phyloP scores from a whole-genome alignment of 2,113 vertebrate genomes.

The Calyptommatus sinebrachiatus region DNA sequence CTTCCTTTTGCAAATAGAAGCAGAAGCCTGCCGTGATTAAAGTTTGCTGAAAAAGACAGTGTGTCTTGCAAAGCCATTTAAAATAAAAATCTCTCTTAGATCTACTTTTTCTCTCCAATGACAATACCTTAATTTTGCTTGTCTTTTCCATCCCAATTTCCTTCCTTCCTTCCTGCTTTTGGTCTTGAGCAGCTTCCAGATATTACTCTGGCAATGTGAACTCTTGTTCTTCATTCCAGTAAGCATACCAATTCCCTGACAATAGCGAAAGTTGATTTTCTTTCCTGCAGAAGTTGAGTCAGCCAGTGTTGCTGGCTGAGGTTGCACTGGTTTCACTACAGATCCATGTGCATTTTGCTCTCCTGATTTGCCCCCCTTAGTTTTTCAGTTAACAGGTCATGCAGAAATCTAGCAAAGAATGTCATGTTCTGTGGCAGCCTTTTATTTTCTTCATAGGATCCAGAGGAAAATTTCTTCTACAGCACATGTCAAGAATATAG shows the following conservation, averaged over 20 bases:
- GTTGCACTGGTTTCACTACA: rapidly evolving
- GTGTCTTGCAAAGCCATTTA: background rate
- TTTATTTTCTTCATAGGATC: too few species aligned
- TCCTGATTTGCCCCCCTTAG: background rate
- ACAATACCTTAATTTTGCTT: constrained; percentile 3
- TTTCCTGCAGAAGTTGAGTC: background rate
- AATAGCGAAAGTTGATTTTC: background rate
- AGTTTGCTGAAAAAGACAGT: background rate
- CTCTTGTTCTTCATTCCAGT: background rate
- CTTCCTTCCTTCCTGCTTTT: constrained; percentile 41
- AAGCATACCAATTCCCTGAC: background rate
- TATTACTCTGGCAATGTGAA: constrained; percentile 1
- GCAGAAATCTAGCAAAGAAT: too few species aligned
- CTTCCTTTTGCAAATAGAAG: background rate
- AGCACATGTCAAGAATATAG: too few species aligned
- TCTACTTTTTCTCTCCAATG: background rate
- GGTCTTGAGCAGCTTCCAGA: constrained; percentile 34
- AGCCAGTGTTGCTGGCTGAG: background rate
- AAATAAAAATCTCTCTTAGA: background rate
- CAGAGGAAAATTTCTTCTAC: too few species aligned
- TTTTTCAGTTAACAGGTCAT: too few species aligned
- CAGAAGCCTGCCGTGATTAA: background rate
- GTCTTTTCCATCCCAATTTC: constrained; percentile 33
- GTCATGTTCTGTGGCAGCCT: too few species aligned
- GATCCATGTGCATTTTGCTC: rapidly evolving